Percentiles rank a stretch among this genome's conserved stretches.
Conservation (phyloP, 2,888 invertebrate species). For the Rhaphigaster nebulosa region DNA sequence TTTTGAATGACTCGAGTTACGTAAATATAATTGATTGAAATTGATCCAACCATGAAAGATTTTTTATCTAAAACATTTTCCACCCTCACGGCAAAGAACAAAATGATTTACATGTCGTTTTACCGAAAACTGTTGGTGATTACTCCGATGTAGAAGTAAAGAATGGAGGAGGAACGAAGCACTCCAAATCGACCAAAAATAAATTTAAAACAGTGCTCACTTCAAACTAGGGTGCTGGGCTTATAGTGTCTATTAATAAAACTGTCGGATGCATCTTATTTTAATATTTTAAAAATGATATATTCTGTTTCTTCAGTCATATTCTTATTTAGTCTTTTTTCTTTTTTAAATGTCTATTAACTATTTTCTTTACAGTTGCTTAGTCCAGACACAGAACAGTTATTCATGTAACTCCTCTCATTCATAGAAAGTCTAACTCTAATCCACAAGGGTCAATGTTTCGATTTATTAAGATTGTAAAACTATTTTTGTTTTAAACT, state of each 20-base stretch:
- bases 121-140: no score
- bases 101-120: no score
- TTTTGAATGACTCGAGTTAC: no score
- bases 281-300: neutral
- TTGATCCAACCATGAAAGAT: no score
- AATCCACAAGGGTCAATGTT: neutral
- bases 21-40: no score
- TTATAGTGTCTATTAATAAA: neutral
- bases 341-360: neutral
- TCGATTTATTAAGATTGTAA: neutral
- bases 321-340: no score
- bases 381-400: neutral
- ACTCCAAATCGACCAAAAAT: neutral
- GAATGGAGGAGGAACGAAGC: no score
- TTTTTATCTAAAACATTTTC: no score
- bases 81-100: no score
- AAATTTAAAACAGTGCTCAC: neutral
- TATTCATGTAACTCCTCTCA: neutral
- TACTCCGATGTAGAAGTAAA: no score
- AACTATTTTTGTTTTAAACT: neutral
- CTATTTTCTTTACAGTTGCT: neutral
- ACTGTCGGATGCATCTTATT: neutral
- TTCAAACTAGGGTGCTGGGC: neutral
- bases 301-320: neutral
- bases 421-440: neutral